Evolutionary conservation across 2,888 invertebrate genomes (phyloP).

Genomic region (Eupithecia subumbrata): DNA sequence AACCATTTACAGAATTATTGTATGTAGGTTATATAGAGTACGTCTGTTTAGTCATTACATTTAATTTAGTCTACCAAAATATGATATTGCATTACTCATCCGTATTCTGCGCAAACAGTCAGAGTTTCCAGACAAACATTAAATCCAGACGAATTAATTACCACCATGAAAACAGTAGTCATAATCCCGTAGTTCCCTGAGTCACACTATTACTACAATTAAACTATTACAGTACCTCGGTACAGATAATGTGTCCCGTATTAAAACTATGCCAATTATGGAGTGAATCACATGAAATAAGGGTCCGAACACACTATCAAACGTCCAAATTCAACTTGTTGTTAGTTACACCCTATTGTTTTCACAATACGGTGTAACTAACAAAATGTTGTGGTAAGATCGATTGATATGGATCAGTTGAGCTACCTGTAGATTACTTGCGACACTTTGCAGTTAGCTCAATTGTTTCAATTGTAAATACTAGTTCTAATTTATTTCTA

Average conservation of each 20-base stretch:
- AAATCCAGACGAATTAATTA: constrained; percentile 40
- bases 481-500: too few relatives aligned
- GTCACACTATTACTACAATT: constrained; percentile 29
- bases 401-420: too few relatives aligned
- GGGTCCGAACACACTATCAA: constrained; percentile 47
- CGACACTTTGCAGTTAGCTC: too few relatives aligned
- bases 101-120: constrained; percentile 11
- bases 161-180: constrained; percentile 37
- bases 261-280: constrained; percentile 72
- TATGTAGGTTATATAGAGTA: not conserved
- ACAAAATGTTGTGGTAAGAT: too few relatives aligned
- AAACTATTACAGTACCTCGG: constrained; percentile 6
- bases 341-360: not conserved
- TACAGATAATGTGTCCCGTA: constrained; percentile 50
- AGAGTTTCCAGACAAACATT: constrained; percentile 40
- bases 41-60: not conserved
- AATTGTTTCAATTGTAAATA: too few relatives aligned
- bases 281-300: constrained; percentile 57
- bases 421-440: too few relatives aligned
- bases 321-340: not conserved
- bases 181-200: constrained; percentile 40
- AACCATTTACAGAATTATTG: not conserved
- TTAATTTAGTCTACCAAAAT: constrained; percentile 4
- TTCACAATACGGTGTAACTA: too few relatives aligned
- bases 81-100: constrained; percentile 26